Percentiles rank a stretch among this genome's conserved stretches.
Conservation (phyloP, 2,797 vertebrate species). For the Enteromius anoplus region DNA sequence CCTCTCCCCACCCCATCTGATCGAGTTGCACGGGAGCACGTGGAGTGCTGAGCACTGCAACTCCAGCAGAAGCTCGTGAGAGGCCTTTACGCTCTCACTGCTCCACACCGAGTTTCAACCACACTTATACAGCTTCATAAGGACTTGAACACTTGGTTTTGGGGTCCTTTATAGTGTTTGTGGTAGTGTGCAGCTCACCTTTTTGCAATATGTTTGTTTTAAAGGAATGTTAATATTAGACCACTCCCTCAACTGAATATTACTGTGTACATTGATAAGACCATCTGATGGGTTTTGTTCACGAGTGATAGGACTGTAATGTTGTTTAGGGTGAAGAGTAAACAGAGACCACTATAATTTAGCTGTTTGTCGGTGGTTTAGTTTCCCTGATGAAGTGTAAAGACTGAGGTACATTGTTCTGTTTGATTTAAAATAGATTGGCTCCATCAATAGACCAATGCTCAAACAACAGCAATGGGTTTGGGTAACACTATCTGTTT, state of each 20-base stretch:
- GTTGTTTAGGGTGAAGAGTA: neutral
- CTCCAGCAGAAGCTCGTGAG: slow-evolving; percentile 55
- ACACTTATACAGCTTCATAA: neutral
- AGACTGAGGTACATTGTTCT: neutral
- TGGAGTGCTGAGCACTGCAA: slow-evolving; percentile 82
- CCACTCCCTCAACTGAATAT: slow-evolving; percentile 23
- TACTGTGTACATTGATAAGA: neutral
- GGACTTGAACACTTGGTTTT: no score
- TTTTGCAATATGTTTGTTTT: neutral
- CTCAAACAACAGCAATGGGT: neutral
- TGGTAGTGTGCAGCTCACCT: neutral
- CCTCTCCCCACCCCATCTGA: slow-evolving; percentile 55
- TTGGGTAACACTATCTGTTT: neutral
- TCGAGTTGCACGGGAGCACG: slow-evolving; percentile 76
- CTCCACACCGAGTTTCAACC: slow-evolving; percentile 19
- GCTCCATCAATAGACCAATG: neutral
- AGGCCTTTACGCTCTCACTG: slow-evolving; percentile 15
- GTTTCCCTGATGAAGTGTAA: neutral
- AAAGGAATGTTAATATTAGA: slow-evolving; percentile 3
- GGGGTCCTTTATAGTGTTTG: neutral
- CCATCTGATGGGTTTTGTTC: neutral
- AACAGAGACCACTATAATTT: neutral
- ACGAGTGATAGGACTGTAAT: neutral
- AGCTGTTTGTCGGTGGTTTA: neutral
- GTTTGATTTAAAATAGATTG: neutral